These are phyloP conservation scores for Onychomys leucogaster DNA, from an alignment of 2,797 vertebrate genomes.

Conservation along the genomic window DNA sequence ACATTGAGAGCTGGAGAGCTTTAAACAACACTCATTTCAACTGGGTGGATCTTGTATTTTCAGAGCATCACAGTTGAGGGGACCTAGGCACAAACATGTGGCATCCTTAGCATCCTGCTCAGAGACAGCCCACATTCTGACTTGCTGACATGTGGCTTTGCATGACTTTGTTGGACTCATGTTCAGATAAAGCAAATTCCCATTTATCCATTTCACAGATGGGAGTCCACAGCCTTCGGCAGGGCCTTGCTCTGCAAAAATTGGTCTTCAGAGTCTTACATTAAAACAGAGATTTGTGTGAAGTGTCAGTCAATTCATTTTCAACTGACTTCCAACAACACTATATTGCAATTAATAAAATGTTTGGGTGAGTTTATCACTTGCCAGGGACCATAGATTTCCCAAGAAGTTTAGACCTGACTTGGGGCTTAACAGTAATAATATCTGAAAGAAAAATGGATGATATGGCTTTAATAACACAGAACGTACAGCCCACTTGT, in stretches of 20 bases:
- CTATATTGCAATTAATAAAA: not conserved
- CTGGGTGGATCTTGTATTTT: not conserved
- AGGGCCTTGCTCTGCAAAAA: not conserved
- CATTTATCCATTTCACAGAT: not conserved
- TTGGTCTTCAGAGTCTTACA: constrained; percentile 11
- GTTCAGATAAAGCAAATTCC: not conserved
- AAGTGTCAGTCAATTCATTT: not conserved
- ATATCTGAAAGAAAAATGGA: too few species aligned
- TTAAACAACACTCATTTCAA: not conserved
- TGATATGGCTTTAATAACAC: not conserved
- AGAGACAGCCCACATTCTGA: not conserved
- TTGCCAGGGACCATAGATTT: not conserved
- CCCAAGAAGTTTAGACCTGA: constrained; percentile 46
- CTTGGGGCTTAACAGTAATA: not conserved
- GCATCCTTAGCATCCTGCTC: not conserved
- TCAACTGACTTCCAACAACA: not conserved
- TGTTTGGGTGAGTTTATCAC: not conserved
- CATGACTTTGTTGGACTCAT: not conserved
- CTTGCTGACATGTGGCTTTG: not conserved
- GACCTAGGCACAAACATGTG: not conserved
- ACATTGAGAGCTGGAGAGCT: not conserved
- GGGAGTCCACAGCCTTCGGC: not conserved
- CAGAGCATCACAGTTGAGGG: constrained; percentile 10
- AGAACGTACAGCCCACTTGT: not conserved
- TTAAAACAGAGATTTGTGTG: constrained; percentile 1